Percentiles rank a stretch among this genome's conserved stretches.
Evolutionary conservation across 2,797 vertebrate genomes (phyloP).

Genomic region (Margarornis squamiger): DNA sequence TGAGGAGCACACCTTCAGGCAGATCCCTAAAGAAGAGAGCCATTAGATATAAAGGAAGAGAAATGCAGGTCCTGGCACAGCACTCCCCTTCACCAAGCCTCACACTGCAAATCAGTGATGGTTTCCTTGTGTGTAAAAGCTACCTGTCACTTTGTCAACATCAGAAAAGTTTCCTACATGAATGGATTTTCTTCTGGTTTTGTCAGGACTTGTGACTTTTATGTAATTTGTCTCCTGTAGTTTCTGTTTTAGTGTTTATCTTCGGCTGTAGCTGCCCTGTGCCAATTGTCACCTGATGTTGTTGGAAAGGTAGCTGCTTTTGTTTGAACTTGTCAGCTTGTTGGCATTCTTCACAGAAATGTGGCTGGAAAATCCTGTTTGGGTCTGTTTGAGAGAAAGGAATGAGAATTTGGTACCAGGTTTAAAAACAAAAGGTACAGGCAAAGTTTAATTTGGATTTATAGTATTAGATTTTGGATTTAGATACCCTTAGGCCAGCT

Average conservation of each 20-base stretch:
- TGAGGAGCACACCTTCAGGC: not conserved
- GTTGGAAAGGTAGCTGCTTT: not conserved
- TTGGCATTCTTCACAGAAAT: not conserved
- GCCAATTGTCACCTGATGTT: not conserved
- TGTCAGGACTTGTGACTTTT: not conserved
- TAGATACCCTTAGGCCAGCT: not conserved
- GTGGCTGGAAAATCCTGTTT: not conserved
- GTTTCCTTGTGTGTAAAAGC: not conserved
- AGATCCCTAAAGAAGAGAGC: not conserved
- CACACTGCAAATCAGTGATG: not conserved
- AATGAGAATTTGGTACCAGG: not conserved
- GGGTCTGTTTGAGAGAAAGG: not conserved
- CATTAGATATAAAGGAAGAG: not conserved
- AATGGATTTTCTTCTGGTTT: not conserved
- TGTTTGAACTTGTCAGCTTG: not conserved
- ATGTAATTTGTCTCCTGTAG: not conserved
- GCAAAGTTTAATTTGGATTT: not conserved
- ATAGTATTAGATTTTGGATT: not conserved
- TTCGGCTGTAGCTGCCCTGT: not conserved
- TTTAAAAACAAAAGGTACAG: not conserved
- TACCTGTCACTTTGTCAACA: not conserved
- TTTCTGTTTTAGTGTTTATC: not conserved
- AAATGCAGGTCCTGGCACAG: not conserved
- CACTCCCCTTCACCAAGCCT: not conserved
- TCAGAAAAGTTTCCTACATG: not conserved